Conservation (phyloP, 2,797 vertebrate genomes). For the Hybognathus amarus region DNA sequence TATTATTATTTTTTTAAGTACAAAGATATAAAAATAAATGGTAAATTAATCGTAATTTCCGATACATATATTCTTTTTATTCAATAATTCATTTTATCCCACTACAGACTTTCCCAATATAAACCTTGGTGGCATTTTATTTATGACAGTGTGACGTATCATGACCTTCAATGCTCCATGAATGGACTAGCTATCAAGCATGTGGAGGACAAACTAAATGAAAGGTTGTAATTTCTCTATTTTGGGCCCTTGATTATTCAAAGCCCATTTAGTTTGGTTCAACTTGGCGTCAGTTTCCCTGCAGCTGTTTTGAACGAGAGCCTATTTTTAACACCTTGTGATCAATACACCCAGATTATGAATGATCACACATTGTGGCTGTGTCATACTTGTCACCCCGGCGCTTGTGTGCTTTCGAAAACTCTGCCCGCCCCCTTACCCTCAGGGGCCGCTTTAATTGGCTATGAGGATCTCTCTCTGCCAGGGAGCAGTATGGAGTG, state of each 20-base stretch:
- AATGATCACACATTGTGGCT: constrained; percentile 47
- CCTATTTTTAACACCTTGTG: constrained; percentile 62
- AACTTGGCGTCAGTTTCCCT: constrained; percentile 32
- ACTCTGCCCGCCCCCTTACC: constrained; percentile 40
- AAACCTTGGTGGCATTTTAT: background rate
- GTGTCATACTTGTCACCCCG: constrained; percentile 18
- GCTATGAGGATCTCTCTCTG: constrained; percentile 60
- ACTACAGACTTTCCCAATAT: background rate
- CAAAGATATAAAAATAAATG: background rate
- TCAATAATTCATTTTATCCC: background rate
- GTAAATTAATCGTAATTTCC: background rate
- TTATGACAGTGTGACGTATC: background rate
- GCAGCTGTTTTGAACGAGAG: constrained; percentile 49
- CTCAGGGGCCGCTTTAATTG: constrained; percentile 65
- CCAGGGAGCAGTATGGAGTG: constrained; percentile 63
- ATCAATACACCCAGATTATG: constrained; percentile 66
- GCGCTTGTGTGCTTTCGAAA: constrained; percentile 41
- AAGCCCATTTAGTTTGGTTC: constrained; percentile 14
- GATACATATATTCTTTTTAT: background rate
- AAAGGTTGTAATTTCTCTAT: constrained; percentile 3
- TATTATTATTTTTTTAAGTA: background rate
- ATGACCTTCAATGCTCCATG: background rate
- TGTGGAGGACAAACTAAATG: background rate
- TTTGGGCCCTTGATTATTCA: background rate
- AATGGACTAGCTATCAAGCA: constrained; percentile 2